Evolutionary conservation across 2,888 invertebrate species (phyloP).

Genomic region (Conchocele bisecta): DNA sequence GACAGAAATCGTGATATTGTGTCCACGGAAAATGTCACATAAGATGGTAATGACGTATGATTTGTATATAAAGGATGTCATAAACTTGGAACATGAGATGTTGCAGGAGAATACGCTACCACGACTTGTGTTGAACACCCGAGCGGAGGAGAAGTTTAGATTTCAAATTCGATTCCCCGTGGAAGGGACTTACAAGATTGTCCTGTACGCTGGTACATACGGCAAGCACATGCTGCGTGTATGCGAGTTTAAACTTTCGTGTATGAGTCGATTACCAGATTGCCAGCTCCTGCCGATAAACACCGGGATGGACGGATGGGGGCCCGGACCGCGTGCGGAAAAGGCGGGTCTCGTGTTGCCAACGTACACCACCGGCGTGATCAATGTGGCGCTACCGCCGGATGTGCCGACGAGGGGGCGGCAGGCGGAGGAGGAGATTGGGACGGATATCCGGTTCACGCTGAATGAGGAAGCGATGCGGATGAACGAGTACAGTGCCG

Average conservation of each 20-base stretch:
- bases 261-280: not conserved
- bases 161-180: constrained; percentile 42
- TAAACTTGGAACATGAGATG: not conserved
- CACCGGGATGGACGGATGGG: constrained; percentile 41
- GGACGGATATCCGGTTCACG: not conserved
- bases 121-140: constrained; percentile 35
- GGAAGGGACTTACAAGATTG: constrained; percentile 37
- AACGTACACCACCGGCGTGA: constrained; percentile 35
- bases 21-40: constrained; percentile 11
- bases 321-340: constrained; percentile 45
- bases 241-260: constrained; percentile 14
- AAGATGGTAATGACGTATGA: constrained; percentile 23
- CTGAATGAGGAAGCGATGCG: constrained; percentile 1
- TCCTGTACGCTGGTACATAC: constrained; percentile 33
- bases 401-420: not conserved
- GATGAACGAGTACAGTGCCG: constrained; percentile 42
- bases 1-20: constrained; percentile 21
- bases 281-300: constrained; percentile 31
- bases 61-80: constrained; percentile 2
- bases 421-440: not conserved
- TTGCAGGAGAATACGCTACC: constrained; percentile 6
- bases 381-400: constrained; percentile 11
- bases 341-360: constrained; percentile 41
- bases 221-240: not conserved
- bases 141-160: constrained; percentile 41